Percentiles rank a stretch among this genome's conserved stretches.
phyloP scores from a whole-genome alignment of 2,113 vertebrate species.

The Xiphophorus couchianus region DNA sequence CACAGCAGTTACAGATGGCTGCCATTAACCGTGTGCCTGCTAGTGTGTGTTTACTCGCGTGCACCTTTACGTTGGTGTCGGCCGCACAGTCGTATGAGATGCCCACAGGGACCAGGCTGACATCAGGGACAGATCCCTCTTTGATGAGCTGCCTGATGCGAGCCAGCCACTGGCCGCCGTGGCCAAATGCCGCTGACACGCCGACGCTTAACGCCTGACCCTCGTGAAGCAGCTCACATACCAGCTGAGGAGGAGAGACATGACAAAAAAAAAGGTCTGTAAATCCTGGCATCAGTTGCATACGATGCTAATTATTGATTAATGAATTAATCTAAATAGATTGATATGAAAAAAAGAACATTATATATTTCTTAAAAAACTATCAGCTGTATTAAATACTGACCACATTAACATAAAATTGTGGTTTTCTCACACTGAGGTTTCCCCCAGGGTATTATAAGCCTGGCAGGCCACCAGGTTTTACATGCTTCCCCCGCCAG shows the following conservation, averaged over 20 bases:
- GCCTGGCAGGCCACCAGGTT: no score
- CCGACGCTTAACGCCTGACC: slow-evolving; percentile 82
- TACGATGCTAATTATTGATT: no score
- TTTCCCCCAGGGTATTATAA: no score
- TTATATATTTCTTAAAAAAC: no score
- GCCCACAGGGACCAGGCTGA: slow-evolving; percentile 85
- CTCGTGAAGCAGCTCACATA: slow-evolving; percentile 84
- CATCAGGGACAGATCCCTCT: slow-evolving; percentile 75
- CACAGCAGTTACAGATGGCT: slow-evolving; percentile 21
- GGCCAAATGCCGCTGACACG: slow-evolving; percentile 79
- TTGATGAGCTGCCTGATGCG: slow-evolving; percentile 74
- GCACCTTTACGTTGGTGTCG: slow-evolving; percentile 53
- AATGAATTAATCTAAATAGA: background rate
- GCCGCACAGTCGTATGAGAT: slow-evolving; percentile 83
- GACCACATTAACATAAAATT: no score
- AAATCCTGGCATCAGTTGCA: slow-evolving; percentile 9
- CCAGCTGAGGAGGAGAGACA: slow-evolving; percentile 71
- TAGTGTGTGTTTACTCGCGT: slow-evolving; percentile 26
- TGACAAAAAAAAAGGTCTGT: slow-evolving; percentile 26
- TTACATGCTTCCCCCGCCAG: no score
- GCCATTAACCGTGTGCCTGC: slow-evolving; percentile 15
- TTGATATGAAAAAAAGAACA: no score
- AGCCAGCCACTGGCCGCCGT: slow-evolving; percentile 71
- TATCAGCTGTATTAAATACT: no score
- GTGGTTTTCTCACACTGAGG: no score